Conservation (phyloP, 1,140 invertebrate species). For the Meloidogyne hapla region DNA sequence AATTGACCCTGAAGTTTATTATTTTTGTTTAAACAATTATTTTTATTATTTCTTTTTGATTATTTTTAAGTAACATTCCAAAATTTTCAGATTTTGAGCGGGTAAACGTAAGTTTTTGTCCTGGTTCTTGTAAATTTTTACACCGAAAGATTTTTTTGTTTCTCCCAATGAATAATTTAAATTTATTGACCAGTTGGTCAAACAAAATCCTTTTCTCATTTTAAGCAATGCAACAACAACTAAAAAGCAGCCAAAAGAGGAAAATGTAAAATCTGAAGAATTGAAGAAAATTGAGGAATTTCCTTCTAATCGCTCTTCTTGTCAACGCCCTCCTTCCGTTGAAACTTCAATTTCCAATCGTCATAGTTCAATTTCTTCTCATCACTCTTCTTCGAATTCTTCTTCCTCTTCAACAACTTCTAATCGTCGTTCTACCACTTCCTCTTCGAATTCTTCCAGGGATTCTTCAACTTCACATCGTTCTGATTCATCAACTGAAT, state of each 20-base stretch:
- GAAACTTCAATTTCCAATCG: neutral
- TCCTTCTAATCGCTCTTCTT: neutral
- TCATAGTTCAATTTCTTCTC: neutral
- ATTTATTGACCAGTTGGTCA: neutral
- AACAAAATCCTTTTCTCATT: neutral
- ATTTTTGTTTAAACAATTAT: too few species aligned
- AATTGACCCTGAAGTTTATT: too few species aligned
- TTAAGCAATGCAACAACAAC: neutral
- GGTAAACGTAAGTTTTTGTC: neutral
- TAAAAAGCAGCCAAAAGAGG: neutral
- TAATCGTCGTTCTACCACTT: neutral
- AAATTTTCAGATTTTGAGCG: neutral
- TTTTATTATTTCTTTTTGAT: too few species aligned
- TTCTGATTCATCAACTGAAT: slow-evolving; percentile 1
- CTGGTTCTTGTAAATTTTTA: neutral
- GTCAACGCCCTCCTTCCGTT: neutral
- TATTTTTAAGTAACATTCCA: neutral
- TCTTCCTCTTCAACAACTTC: neutral
- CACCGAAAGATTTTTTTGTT: neutral
- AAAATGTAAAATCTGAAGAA: neutral
- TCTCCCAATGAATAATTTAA: neutral
- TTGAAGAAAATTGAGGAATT: neutral
- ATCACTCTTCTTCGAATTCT: neutral
- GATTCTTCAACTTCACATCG: neutral
- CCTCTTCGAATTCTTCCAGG: neutral